A percentile compares a stretch with the other conserved stretches of the same genome.
These are phyloP conservation scores for Oscarella lobularis DNA, from an alignment of 37 sponge, comb jelly and placozoan genomes.

Conservation along the genomic window DNA sequence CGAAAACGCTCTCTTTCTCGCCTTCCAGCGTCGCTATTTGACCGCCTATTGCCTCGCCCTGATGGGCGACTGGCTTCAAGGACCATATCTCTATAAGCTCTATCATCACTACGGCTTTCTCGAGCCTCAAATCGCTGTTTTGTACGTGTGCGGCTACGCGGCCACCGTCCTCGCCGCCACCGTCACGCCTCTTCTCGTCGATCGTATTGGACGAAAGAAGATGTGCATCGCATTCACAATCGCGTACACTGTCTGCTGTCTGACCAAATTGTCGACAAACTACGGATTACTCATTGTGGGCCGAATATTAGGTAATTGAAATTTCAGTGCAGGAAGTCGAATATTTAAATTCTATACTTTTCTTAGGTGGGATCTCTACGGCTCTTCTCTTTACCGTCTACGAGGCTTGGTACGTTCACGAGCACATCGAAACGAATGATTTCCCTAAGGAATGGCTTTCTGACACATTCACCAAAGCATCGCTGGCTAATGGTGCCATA, in stretches of 20 bases:
- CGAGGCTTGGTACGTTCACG: constrained; percentile 62
- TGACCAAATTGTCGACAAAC: constrained; percentile 13
- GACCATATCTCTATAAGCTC: constrained; percentile 62
- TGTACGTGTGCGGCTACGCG: constrained; percentile 56
- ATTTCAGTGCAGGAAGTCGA: no score
- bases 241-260: constrained; percentile 42
- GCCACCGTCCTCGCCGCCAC: constrained; percentile 45
- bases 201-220: constrained; percentile 30
- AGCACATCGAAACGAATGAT: constrained; percentile 45
- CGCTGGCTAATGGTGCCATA: constrained; percentile 51
- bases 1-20: constrained; percentile 40
- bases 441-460: constrained; percentile 71
- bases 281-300: constrained; percentile 45
- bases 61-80: constrained; percentile 71
- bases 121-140: constrained; percentile 50
- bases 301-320: no score
- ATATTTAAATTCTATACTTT: no score
- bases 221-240: constrained; percentile 21
- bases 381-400: constrained; percentile 43
- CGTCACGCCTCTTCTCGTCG: constrained; percentile 26
- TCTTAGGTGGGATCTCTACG: constrained; percentile 51
- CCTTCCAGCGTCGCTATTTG: constrained; percentile 45
- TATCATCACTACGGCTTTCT: constrained; percentile 52
- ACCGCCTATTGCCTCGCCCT: constrained; percentile 37
- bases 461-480: constrained; percentile 44